phyloP scores from a whole-genome alignment of 2,888 invertebrate species.

The Cheilosia vulpina region DNA sequence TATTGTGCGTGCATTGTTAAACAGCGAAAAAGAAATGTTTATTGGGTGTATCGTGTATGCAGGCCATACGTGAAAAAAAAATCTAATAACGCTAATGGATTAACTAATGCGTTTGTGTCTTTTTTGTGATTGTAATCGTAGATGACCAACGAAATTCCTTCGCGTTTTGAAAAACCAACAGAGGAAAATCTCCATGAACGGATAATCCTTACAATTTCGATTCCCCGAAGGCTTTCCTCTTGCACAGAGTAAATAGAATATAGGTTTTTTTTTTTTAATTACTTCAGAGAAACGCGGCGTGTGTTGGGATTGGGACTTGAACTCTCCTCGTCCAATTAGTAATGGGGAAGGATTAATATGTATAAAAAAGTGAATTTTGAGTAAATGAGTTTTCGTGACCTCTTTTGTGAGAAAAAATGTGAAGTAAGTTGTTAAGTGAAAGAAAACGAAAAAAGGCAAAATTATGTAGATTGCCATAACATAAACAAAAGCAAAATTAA shows the following conservation, averaged over 20 bases:
- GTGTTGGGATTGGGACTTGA: slow-evolving; percentile 35
- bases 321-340: slow-evolving; percentile 42
- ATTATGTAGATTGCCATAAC: slow-evolving; percentile 20
- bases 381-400: slow-evolving; percentile 31
- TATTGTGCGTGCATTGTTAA: slow-evolving; percentile 15
- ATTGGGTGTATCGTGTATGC: slow-evolving; percentile 46
- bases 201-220: slow-evolving; percentile 30
- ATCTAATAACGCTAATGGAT: slow-evolving; percentile 45
- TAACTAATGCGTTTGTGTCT: slow-evolving; percentile 21
- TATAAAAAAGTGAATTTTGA: slow-evolving; percentile 21
- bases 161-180: slow-evolving; percentile 5
- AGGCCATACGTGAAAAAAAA: slow-evolving; percentile 23
- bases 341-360: slow-evolving; percentile 35
- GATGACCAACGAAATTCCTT: slow-evolving; percentile 16
- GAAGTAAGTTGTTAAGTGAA: background rate
- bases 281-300: slow-evolving; percentile 44
- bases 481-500: slow-evolving; percentile 35
- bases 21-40: slow-evolving; percentile 4
- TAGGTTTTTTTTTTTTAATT: slow-evolving; percentile 36
- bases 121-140: slow-evolving; percentile 30
- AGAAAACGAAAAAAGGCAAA: background rate
- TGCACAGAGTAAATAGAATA: slow-evolving; percentile 36
- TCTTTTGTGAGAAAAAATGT: slow-evolving; percentile 20
- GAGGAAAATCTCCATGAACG: slow-evolving; percentile 25
- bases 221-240: slow-evolving; percentile 29